A percentile compares a stretch with the other conserved stretches of the same genome.
Conservation (phyloP, 1,140 invertebrate genomes). For the Lordiphosa collinella region DNA sequence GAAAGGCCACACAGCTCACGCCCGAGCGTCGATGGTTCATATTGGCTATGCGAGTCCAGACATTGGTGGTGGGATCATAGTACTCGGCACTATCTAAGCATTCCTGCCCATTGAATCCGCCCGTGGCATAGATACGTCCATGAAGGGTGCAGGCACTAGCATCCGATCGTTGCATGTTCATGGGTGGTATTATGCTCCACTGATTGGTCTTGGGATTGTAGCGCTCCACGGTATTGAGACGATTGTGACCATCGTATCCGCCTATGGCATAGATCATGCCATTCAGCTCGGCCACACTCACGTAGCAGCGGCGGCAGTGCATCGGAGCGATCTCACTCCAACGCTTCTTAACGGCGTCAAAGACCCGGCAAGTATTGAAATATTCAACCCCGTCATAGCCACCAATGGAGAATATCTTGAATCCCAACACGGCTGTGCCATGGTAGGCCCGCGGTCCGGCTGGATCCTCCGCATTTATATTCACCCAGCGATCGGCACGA, state of each 20-base stretch:
- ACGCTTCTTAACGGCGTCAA: conserved; percentile 83
- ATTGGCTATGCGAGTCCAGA: conserved; percentile 90
- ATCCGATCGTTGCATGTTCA: conserved; percentile 90
- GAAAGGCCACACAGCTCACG: conserved; percentile 87
- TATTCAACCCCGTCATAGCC: conserved; percentile 88
- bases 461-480: conserved; percentile 81
- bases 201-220: conserved; percentile 87
- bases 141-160: conserved; percentile 85
- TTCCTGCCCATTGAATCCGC: conserved; percentile 94
- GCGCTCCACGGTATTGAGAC: conserved; percentile 87
- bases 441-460: conserved; percentile 87
- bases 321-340: conserved; percentile 85
- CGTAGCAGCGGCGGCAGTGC: conserved; percentile 83
- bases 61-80: conserved; percentile 90
- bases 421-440: conserved; percentile 85
- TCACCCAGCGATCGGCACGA: conserved; percentile 85
- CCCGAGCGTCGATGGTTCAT: conserved; percentile 90
- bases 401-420: conserved; percentile 88
- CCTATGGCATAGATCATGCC: conserved; percentile 92
- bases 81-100: conserved; percentile 92
- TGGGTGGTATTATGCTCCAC: conserved; percentile 90
- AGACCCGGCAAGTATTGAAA: conserved; percentile 86
- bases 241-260: conserved; percentile 91
- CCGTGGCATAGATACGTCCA: conserved; percentile 81
- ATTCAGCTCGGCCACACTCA: conserved; percentile 84